Evolutionary conservation across 2,113 vertebrate genomes (phyloP).

Genomic region (Dromaius novaehollandiae): DNA sequence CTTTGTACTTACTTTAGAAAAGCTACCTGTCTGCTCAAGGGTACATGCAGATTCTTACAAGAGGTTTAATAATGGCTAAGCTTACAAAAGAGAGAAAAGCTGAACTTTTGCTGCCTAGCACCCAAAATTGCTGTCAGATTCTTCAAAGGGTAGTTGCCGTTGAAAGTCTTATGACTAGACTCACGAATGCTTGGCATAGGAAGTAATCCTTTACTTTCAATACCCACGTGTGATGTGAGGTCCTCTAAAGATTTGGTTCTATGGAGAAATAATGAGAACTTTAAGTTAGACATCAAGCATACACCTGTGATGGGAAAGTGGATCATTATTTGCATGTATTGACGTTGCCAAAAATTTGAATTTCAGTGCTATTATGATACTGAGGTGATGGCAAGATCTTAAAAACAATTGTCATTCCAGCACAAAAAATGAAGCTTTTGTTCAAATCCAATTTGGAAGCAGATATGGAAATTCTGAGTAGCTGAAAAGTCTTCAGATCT

Average conservation of each 20-base stretch:
- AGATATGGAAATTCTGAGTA: background rate
- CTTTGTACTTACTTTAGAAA: background rate
- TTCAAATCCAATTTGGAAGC: background rate
- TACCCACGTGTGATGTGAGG: no score
- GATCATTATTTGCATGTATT: background rate
- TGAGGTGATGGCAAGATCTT: background rate
- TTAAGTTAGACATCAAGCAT: background rate
- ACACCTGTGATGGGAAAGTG: background rate
- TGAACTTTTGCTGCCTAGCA: background rate
- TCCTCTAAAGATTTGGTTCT: background rate
- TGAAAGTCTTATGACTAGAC: background rate
- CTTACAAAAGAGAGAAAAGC: background rate
- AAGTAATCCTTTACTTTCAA: background rate
- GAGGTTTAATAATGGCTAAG: accelerated
- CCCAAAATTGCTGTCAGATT: background rate
- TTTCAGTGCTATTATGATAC: background rate
- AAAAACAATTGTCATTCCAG: background rate
- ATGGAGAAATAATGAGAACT: background rate
- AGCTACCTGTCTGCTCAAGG: background rate
- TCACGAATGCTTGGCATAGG: background rate
- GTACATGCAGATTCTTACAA: accelerated
- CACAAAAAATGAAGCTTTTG: background rate
- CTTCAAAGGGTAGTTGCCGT: background rate
- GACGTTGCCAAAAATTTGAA: background rate
- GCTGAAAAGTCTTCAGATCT: background rate